Conservation (phyloP, 2,888 invertebrate species). For the Campoplex nolae region DNA sequence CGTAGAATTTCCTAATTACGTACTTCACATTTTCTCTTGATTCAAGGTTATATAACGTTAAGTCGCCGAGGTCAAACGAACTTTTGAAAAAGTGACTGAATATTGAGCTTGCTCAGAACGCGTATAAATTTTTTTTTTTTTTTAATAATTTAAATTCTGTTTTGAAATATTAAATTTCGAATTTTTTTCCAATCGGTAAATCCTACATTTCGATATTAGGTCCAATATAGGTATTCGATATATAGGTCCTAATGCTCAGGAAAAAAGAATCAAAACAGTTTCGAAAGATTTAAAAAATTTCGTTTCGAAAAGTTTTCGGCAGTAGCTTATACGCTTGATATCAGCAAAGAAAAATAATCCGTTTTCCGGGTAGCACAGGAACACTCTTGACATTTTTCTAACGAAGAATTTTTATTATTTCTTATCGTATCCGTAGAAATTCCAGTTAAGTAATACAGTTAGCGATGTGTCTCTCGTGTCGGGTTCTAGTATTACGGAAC, state of each 20-base stretch:
- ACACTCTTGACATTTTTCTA: background rate
- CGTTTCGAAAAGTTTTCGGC: too few relatives aligned
- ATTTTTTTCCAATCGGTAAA: background rate
- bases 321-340: too few relatives aligned
- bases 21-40: background rate
- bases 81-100: background rate
- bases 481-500: background rate
- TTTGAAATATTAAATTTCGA: background rate
- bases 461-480: conserved; percentile 9
- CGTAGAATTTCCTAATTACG: too few relatives aligned
- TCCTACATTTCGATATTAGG: background rate
- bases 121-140: background rate
- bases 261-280: background rate
- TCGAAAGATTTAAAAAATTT: too few relatives aligned
- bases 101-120: background rate
- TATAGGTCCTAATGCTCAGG: background rate
- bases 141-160: background rate
- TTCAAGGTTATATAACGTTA: background rate
- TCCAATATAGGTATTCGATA: background rate
- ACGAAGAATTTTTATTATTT: conserved; percentile 7
- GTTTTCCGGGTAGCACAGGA: background rate
- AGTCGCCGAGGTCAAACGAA: background rate
- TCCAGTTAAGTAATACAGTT: conserved; percentile 21
- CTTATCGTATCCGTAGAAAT: conserved; percentile 4
- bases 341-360: background rate